These are phyloP conservation scores for Helarctos malayanus DNA, from an alignment of 2,797 vertebrate species.

Conservation along the genomic window DNA sequence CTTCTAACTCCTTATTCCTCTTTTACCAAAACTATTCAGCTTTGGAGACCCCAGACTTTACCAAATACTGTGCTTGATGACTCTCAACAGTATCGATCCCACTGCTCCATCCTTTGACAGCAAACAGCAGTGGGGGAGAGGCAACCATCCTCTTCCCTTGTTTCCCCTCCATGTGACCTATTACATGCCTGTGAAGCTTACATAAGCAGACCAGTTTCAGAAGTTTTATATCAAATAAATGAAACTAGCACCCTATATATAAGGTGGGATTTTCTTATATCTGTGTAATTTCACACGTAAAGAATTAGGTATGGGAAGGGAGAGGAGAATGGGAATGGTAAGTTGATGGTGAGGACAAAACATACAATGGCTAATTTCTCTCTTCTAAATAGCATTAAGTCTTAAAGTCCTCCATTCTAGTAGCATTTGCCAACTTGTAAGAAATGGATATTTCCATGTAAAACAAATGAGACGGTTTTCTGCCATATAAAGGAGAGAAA, in stretches of 20 bases:
- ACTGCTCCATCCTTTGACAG: background rate
- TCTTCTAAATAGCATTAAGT: background rate
- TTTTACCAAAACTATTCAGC: background rate
- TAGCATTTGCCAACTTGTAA: background rate
- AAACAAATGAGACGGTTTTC: background rate
- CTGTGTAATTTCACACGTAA: background rate
- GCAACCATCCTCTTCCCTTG: background rate
- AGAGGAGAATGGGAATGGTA: background rate
- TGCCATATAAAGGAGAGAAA: background rate
- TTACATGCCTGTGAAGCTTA: background rate
- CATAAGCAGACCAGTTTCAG: background rate
- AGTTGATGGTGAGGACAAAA: background rate
- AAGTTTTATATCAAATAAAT: background rate
- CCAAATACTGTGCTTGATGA: background rate
- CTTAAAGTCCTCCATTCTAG: background rate
- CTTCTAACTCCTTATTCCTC: background rate
- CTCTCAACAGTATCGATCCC: background rate
- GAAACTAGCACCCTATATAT: background rate
- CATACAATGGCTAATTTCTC: background rate
- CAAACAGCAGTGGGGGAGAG: background rate
- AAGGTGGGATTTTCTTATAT: background rate
- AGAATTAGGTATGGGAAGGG: background rate
- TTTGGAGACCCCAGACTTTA: constrained; percentile 13
- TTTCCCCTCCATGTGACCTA: background rate
- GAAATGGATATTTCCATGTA: background rate